These are phyloP conservation scores for Drosophila ficusphila DNA, from an alignment of 1,140 invertebrate genomes.

Conservation along the genomic window DNA sequence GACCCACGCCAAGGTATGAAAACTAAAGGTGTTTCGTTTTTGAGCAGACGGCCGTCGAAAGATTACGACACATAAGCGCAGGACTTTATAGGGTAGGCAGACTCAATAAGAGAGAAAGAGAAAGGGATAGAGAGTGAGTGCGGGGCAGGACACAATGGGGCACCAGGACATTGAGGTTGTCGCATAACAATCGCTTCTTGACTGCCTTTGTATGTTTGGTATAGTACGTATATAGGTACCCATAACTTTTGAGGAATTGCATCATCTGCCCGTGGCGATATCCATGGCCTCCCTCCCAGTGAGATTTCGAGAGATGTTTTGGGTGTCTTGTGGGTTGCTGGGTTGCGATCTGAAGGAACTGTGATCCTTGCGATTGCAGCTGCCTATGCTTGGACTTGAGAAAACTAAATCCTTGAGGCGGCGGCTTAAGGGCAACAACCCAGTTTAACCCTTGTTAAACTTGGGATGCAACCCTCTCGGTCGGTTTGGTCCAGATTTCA, in stretches of 20 bases:
- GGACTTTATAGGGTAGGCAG: constrained; percentile 39
- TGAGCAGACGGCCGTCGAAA: constrained; percentile 52
- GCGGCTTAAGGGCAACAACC: constrained; percentile 37
- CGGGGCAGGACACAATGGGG: constrained; percentile 46
- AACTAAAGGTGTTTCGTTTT: constrained; percentile 73
- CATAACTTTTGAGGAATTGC: constrained; percentile 52
- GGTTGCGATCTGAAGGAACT: constrained; percentile 3
- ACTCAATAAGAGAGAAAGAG: not conserved
- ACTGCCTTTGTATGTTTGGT: constrained; percentile 35
- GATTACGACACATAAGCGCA: constrained; percentile 71
- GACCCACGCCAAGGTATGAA: constrained; percentile 62
- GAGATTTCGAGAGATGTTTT: constrained; percentile 63
- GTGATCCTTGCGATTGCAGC: constrained; percentile 33
- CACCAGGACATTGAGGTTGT: constrained; percentile 43
- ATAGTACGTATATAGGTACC: too few relatives aligned
- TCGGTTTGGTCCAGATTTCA: constrained; percentile 38
- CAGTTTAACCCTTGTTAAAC: constrained; percentile 77
- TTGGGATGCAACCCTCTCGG: constrained; percentile 50
- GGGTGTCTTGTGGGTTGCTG: constrained; percentile 52
- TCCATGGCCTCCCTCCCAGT: constrained; percentile 27
- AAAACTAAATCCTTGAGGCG: constrained; percentile 47
- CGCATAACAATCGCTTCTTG: constrained; percentile 54
- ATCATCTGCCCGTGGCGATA: constrained; percentile 57
- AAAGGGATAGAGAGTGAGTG: not conserved
- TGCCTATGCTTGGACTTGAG: constrained; percentile 19